These are phyloP conservation scores for Tiliqua scincoides DNA, from an alignment of 2,113 vertebrate species.

Conservation along the genomic window DNA sequence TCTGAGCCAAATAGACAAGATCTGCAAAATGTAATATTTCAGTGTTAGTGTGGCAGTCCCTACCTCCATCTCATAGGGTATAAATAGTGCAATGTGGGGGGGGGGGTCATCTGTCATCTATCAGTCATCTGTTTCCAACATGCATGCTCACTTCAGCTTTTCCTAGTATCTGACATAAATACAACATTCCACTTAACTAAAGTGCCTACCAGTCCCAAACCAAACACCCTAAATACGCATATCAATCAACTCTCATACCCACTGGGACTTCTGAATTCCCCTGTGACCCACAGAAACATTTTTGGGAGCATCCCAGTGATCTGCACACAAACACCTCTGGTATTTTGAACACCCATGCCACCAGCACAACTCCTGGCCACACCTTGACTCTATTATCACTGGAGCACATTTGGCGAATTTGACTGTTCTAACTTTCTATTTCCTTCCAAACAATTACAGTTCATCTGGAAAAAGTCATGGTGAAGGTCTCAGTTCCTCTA, in stretches of 20 bases:
- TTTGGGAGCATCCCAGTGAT: no score
- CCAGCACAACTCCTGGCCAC: not conserved
- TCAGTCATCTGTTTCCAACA: not conserved
- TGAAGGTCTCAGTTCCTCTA: no score
- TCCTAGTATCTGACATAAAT: not conserved
- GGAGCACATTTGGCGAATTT: not conserved
- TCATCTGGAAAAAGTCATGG: no score
- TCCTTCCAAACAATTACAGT: no score
- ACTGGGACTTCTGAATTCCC: not conserved
- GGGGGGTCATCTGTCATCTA: no score
- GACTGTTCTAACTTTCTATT: no score
- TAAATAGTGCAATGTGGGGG: not conserved
- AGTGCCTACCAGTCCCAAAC: not conserved
- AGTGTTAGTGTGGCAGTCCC: not conserved
- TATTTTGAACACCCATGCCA: not conserved
- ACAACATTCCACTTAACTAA: not conserved
- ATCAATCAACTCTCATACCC: no score
- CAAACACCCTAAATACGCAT: not conserved
- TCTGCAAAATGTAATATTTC: slow-evolving; percentile 25
- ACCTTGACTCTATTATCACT: not conserved
- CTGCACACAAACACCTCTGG: not conserved
- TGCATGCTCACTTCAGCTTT: not conserved
- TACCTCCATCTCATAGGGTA: no score
- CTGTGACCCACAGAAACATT: not conserved
- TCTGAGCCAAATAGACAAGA: not conserved